phyloP scores from a whole-genome alignment of 2,797 vertebrate genomes.

The Amniataba percoides region DNA sequence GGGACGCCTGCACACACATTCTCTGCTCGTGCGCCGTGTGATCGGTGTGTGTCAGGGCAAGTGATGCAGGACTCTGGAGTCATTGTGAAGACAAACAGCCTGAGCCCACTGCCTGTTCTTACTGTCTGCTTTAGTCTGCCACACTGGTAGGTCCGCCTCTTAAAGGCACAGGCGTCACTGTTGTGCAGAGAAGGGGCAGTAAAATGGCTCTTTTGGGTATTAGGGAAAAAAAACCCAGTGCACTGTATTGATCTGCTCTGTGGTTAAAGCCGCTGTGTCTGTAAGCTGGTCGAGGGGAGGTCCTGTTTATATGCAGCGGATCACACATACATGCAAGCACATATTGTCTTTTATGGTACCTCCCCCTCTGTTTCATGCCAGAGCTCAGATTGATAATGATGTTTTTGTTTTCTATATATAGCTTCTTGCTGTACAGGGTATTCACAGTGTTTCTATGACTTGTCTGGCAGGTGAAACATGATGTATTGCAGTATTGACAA shows the following conservation, averaged over 20 bases:
- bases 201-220: conserved; percentile 72
- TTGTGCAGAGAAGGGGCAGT: conserved; percentile 60
- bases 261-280: conserved; percentile 50
- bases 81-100: conserved; percentile 88
- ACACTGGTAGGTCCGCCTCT: conserved; percentile 83
- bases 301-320: conserved; percentile 47
- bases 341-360: conserved; percentile 57
- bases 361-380: conserved; percentile 67
- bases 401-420: conserved; percentile 85
- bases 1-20: conserved; percentile 42
- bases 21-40: conserved; percentile 42
- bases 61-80: conserved; percentile 84
- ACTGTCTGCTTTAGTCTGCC: conserved; percentile 81
- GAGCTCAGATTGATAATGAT: conserved; percentile 81
- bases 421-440: conserved; percentile 69
- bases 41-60: conserved; percentile 63
- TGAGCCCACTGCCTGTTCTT: conserved; percentile 77
- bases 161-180: conserved; percentile 82
- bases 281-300: conserved; percentile 34
- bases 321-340: conserved; percentile 40
- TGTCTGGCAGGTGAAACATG: conserved; percentile 55
- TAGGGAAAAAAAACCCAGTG: conserved; percentile 18
- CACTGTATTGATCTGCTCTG: conserved; percentile 48
- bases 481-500: conserved; percentile 45
- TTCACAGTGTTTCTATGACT: conserved; percentile 61